Evolutionary conservation across 1,140 invertebrate species (phyloP).

Genomic region (Conus betulinus): DNA sequence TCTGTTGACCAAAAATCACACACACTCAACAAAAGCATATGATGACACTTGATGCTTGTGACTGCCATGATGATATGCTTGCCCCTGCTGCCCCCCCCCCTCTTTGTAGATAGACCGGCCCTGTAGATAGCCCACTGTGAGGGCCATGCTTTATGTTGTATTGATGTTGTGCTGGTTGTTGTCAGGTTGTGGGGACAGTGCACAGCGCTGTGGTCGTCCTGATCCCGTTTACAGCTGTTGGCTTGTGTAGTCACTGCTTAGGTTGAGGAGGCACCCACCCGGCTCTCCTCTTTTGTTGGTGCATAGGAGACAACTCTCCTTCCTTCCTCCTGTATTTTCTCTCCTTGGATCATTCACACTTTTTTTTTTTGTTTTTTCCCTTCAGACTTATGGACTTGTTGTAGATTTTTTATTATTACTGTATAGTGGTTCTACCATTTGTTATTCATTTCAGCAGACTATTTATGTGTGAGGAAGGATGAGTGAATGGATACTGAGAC

Average conservation of each 20-base stretch:
- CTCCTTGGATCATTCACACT: not conserved
- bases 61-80: conserved; percentile 5
- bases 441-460: conserved; percentile 3
- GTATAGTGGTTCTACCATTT: not conserved
- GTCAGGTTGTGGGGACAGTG: not conserved
- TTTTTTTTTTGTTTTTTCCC: not conserved
- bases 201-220: not conserved
- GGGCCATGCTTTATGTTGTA: not conserved
- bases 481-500: not conserved
- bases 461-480: not conserved
- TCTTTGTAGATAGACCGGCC: not conserved
- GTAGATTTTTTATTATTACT: not conserved
- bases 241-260: not conserved
- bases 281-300: not conserved
- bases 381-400: not conserved
- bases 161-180: not conserved
- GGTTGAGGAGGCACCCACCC: not conserved
- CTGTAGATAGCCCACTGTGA: not conserved
- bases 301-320: not conserved
- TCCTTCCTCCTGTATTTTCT: not conserved
- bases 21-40: no score
- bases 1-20: not conserved
- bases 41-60: not conserved
- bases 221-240: not conserved
- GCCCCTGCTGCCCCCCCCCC: not conserved